Evolutionary conservation across 2,113 vertebrate species (phyloP).

Genomic region (Anguilla japonica): DNA sequence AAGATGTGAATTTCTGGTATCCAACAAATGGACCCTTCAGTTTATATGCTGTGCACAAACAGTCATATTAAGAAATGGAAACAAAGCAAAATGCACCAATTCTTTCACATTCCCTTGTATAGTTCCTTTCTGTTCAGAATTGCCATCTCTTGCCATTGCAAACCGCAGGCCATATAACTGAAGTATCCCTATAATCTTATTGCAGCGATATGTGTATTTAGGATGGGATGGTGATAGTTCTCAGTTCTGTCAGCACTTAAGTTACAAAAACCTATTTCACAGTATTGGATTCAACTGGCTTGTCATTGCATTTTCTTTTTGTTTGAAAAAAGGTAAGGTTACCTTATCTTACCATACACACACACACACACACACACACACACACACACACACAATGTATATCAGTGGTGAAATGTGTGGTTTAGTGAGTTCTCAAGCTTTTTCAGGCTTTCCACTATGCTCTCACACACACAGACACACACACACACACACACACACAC

Average conservation of each 20-base stretch:
- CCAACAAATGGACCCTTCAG: neutral
- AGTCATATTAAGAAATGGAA: neutral
- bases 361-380: no score
- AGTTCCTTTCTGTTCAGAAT: neutral
- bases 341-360: neutral
- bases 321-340: neutral
- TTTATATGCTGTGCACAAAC: neutral
- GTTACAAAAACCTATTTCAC: neutral
- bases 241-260: neutral
- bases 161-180: neutral
- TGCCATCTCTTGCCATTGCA: neutral
- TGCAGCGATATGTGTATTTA: neutral
- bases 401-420: no score
- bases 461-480: neutral
- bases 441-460: no score
- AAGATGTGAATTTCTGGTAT: neutral
- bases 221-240: neutral
- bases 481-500: no score
- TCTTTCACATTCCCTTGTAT: neutral
- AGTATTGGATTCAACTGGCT: neutral
- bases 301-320: neutral
- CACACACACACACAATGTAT: no score
- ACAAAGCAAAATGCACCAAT: neutral
- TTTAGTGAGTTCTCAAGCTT: no score
- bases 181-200: neutral